These are phyloP conservation scores for Ridgeia piscesae DNA, from an alignment of 1,140 invertebrate species.

Conservation along the genomic window DNA sequence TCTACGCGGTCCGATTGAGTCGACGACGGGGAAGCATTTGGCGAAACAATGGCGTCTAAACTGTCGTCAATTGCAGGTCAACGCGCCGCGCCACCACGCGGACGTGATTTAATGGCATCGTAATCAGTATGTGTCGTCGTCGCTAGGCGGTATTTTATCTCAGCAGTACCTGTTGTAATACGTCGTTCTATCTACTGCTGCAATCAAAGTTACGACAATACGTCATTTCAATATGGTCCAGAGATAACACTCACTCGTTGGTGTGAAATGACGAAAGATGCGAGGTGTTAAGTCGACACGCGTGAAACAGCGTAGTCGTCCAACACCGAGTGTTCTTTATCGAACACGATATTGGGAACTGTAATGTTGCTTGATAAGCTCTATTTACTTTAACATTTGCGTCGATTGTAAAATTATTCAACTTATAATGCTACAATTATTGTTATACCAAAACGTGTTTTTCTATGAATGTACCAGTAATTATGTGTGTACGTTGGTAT, in stretches of 20 bases:
- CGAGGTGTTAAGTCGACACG: neutral
- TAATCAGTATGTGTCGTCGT: neutral
- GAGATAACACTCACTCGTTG: neutral
- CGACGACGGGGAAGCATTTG: neutral
- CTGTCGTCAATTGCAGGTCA: neutral
- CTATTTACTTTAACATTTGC: neutral
- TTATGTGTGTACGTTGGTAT: neutral
- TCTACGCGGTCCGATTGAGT: neutral
- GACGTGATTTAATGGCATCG: neutral
- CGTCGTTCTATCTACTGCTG: neutral
- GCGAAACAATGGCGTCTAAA: neutral
- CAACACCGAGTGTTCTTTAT: neutral
- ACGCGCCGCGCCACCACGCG: too few species aligned
- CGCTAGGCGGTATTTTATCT: neutral
- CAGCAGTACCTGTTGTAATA: neutral
- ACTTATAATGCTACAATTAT: neutral
- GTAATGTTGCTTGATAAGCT: neutral
- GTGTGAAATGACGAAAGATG: neutral
- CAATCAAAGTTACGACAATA: neutral
- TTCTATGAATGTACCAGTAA: neutral
- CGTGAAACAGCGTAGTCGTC: neutral
- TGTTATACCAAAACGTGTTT: neutral
- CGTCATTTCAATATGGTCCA: neutral
- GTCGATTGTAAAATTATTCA: neutral
- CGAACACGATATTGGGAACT: neutral